Evolutionary conservation across 2,888 invertebrate genomes (phyloP), one percentile per base, ranked within the genome.

Genomic region (Ernsta delagoae): DNA sequence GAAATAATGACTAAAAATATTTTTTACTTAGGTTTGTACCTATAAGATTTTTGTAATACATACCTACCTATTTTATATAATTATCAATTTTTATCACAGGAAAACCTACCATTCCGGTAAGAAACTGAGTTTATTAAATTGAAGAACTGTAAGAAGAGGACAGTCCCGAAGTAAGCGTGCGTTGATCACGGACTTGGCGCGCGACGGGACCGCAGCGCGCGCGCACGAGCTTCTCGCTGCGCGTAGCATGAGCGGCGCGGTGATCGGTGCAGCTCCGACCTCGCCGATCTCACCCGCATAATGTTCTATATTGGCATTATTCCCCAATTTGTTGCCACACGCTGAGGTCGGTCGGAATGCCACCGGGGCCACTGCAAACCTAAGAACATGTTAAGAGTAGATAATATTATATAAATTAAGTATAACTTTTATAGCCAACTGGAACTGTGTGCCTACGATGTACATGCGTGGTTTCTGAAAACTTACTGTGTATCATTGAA

Each of bases 281-380:
- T 56, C 53, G 43, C 31, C n/a, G n/a, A 12, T 0, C 43, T 31
- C 24, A 43, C 16, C 45, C 60, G 31, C 45, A n/a, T 45, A 45
- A 6, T 5, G n/a, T 45, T 45, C n/a, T n/a, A 45, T n/a, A 12
- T 45, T 45, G n/a, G n/a, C 45, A 12, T 45, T 45, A 4, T 45
- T 45, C 4, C 45, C 45, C 5, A 45, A 45, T 7, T n/a, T 45
- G 45, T 45, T 45, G n/a, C n/a, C 45, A 12, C 45, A 45, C 45
- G n/a, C n/a, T 4, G 45, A 24, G n/a, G 7, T 24, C n/a, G 39
- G 12, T 16, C 9, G 4, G 59, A 43, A 43, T 7, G 54, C 63
- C 41, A 41, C 63, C 5, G 63, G 63, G 24, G 63, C 63, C 41
- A 63, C 41, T 39, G 39, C 24, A 24, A 63, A 54, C 54, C 63